Percentiles rank a stretch among this genome's conserved stretches.
Evolutionary conservation across 2,797 vertebrate species (phyloP).

Genomic region (Acanthurus leucopareius): DNA sequence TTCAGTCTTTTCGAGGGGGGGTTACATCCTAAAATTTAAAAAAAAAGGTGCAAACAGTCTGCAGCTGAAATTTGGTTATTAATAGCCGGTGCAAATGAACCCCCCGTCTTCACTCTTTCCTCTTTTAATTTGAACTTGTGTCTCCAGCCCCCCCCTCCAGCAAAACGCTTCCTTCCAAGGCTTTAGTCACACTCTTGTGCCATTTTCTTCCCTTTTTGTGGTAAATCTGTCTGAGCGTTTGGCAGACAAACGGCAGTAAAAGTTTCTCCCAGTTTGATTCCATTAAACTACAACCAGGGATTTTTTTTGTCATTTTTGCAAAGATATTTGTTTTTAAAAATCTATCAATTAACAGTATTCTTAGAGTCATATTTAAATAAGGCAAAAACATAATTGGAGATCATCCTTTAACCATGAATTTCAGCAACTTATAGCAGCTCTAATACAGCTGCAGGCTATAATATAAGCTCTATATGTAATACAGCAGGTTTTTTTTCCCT

Average conservation of each 20-base stretch:
- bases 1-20: no score
- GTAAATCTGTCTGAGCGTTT: background rate
- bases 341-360: background rate
- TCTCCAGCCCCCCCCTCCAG: background rate
- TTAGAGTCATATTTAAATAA: constrained; percentile 18
- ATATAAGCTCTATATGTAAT: constrained; percentile 40
- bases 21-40: no score
- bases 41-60: background rate
- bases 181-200: constrained; percentile 28
- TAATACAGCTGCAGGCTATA: constrained; percentile 13
- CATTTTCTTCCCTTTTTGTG: constrained; percentile 6
- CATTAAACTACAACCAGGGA: constrained; percentile 5
- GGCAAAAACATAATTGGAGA: constrained; percentile 14
- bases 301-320: constrained; percentile 5
- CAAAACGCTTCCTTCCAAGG: constrained; percentile 5
- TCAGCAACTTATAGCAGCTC: constrained; percentile 14
- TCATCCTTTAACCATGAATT: constrained; percentile 19
- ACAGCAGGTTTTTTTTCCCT: constrained; percentile 35
- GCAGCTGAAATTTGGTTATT: constrained; percentile 35
- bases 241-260: constrained; percentile 1
- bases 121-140: background rate
- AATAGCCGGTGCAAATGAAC: no score
- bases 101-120: no score
- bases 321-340: background rate
- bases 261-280: constrained; percentile 16